Base-by-base conservation (phyloP, 2,888 invertebrate species). In the Pantelozetes paolii region DNA sequence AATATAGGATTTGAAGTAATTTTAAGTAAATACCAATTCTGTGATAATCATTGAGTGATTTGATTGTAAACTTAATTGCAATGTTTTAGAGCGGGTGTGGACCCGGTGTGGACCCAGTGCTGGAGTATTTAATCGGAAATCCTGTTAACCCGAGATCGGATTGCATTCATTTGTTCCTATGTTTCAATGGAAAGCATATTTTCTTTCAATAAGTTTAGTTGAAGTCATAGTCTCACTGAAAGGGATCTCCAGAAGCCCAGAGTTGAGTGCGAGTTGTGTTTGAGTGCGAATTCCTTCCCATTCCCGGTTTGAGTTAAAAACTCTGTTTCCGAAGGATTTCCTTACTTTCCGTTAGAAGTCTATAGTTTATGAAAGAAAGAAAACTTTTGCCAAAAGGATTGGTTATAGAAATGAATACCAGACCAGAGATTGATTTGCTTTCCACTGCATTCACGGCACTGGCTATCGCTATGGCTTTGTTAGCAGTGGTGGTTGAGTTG, bases 101-200 rank as follows among this genome's bases (percentile, higher is more conserved):
- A n/a, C n/a, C n/a, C n/a, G n/a, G n/a, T n/a, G n/a, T n/a, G n/a
- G n/a, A n/a, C n/a, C n/a, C n/a, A n/a, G n/a, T 23, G 23, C 20
- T 23, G 23, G 9, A 54, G 30, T 32, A 71, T 32, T 50, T 1
- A 23, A 48, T 71, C 2, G 71, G 71, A 71, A 23, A 42, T 71
- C 71, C 71, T 71, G 32, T 71, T 71, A 32, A 71, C 54, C 54
- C 54, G 2, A 20, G 23, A 48, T 48, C 48, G 71, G 48, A 71
- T 71, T 2, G 32, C 71, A 23, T 71, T 32, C 71, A 71, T 71
- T 71, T 71, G 71, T 71, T 71, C 71, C 71, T 71, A 71, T 71
- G 20, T 71, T 71, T 50, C 28, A 71, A n/a, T 9, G 48, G n/a
- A 23, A n/a, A 23, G 32, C 67, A 67, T 67, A 67, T 71, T 54